Evolutionary conservation across 37 sponge, comb jelly and placozoan genomes (phyloP).

Genomic region (Haliclona indistincta): DNA sequence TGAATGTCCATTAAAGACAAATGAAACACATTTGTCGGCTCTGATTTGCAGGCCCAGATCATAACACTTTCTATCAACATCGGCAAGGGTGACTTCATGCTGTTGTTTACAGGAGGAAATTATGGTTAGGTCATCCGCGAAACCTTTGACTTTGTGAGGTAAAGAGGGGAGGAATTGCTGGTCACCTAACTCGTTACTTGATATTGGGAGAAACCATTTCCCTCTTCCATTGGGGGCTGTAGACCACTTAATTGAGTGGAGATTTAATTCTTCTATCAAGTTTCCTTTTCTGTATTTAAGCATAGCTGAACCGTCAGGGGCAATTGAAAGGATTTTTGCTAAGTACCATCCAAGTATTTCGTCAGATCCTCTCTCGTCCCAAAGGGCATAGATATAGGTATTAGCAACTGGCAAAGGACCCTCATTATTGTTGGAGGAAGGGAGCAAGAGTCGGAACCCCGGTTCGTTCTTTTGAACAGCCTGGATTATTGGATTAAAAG

Average conservation of each 20-base stretch:
- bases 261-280: neutral
- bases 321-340: conserved; percentile 3
- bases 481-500: conserved; percentile 24
- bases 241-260: conserved; percentile 1
- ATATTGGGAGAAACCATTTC: neutral
- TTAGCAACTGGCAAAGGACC: neutral
- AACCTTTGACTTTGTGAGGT: conserved; percentile 27
- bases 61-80: neutral
- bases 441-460: neutral
- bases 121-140: conserved; percentile 37
- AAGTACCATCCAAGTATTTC: conserved; percentile 22
- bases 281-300: conserved; percentile 1
- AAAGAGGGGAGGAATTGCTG: neutral
- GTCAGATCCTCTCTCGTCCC: conserved; percentile 13
- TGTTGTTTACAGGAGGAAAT: conserved; percentile 9
- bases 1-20: neutral
- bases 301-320: neutral
- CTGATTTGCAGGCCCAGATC: neutral
- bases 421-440: too few species aligned
- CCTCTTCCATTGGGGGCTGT: neutral
- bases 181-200: too few species aligned
- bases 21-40: conserved; percentile 16
- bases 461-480: neutral
- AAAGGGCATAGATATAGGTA: conserved; percentile 4
- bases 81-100: neutral